Evolutionary conservation across 92 coral and sea anemone genomes (phyloP).

Genomic region (Palythoa heliodiscus): DNA sequence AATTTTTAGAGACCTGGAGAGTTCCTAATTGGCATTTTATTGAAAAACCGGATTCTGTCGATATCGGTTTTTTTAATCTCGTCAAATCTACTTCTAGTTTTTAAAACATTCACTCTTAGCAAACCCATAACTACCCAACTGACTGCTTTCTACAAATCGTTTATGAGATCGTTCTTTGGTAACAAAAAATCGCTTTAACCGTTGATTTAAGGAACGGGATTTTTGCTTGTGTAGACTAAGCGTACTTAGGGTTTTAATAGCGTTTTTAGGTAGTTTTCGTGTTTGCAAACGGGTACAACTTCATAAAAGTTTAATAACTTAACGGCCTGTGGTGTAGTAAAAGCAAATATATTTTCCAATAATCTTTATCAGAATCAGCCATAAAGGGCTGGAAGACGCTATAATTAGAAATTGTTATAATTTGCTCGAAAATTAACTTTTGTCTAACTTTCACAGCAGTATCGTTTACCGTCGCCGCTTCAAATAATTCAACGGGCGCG

Average conservation of each 20-base stretch:
- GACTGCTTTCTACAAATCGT: background rate
- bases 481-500: background rate
- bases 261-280: background rate
- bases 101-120: background rate
- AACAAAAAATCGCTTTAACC: background rate
- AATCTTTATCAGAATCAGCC: conserved; percentile 36
- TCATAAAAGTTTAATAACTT: conserved; percentile 40
- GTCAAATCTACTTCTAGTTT: background rate
- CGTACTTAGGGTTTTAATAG: background rate
- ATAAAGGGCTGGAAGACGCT: conserved; percentile 36
- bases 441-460: background rate
- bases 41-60: background rate
- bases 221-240: background rate
- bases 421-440: background rate
- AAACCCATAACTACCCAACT: background rate
- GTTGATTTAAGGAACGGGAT: background rate
- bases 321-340: conserved; percentile 31
- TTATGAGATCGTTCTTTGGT: background rate
- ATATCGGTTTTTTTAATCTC: background rate
- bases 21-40: background rate
- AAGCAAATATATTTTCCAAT: conserved; percentile 13
- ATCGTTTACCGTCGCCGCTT: background rate
- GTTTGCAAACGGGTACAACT: conserved; percentile 12
- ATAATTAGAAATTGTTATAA: conserved; percentile 1
- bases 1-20: too few species aligned